Evolutionary conservation across 2,797 vertebrate species (phyloP), one percentile per base, ranked within the genome.

Genomic region (Anas bahamensis): DNA sequence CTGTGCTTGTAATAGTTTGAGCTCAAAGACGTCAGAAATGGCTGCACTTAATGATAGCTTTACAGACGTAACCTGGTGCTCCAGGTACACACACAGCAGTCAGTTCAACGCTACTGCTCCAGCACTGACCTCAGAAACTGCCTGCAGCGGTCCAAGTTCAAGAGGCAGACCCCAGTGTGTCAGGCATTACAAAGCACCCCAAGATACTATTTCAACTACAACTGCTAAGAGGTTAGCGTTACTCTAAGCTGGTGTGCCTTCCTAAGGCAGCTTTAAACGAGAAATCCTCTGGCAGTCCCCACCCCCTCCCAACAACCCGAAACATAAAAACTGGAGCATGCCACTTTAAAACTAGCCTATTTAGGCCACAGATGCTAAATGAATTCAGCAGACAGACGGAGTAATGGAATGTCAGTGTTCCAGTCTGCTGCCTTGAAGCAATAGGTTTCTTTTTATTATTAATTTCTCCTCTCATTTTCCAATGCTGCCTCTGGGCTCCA

Each of bases 291-390:
- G 85, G 74, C 87, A 93, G 5, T 91, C 91, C 82, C 94, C 39
- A 6, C 87, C 73, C 73, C 76, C 85, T 92, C 87, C 92, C 94
- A 88, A 70, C 52, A 41, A 16, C 52, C 69, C 65, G 37, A 22
- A 68, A 59, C 90, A 80, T 42, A 63, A 88, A 91, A 94, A 94
- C 80, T 95, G 93, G 96, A 96, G 95, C 93, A 59, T 95, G 96
- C 90, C 95, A 96, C 96, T 97, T 97, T 96, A 96, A 97, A 97
- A 96, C 78, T n/a, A 92, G 96, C 94, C 97, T 97, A 94, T 97
- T 97, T 97, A 97, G 97, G 96, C 95, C 96, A 96, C 97, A 97
- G 97, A 98, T 97, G 97, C 97, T 97, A 97, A 97, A 97, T 97
- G 97, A 97, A 97, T 98, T 97, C 97, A 92, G 96, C 97, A 98